Evolutionary conservation across 2,113 vertebrate species (phyloP).

Genomic region (Chauna torquata): DNA sequence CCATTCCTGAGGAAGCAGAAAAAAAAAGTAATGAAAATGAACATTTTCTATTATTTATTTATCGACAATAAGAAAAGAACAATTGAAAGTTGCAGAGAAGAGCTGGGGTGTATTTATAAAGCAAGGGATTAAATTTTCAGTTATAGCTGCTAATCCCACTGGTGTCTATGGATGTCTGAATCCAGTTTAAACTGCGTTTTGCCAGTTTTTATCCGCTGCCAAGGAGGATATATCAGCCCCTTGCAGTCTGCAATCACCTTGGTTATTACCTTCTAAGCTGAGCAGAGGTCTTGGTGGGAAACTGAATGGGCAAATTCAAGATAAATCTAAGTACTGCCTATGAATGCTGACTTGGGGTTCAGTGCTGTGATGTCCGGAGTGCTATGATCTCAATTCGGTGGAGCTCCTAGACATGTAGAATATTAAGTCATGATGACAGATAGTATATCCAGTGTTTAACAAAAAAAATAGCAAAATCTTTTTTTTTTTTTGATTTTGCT

Average conservation of each 20-base stretch:
- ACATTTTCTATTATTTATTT: not conserved
- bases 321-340: not conserved
- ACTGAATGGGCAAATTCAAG: not conserved
- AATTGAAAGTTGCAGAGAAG: not conserved
- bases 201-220: not conserved
- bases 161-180: not conserved
- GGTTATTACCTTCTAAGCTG: not conserved
- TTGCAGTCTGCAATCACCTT: not conserved
- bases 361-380: not conserved
- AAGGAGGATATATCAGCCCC: not conserved
- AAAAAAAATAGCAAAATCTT: not conserved
- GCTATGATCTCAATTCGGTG: not conserved
- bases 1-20: not conserved
- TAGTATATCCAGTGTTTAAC: not conserved
- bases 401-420: not conserved
- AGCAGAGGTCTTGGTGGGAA: not conserved
- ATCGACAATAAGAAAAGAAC: not conserved
- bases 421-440: not conserved
- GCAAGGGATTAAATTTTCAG: not conserved
- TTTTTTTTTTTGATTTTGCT: not conserved
- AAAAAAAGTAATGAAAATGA: not conserved
- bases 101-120: not conserved
- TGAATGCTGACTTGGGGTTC: not conserved
- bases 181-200: not conserved
- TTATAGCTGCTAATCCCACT: not conserved